These are phyloP conservation scores for Pogonomyrmex barbatus DNA, from an alignment of 1,140 invertebrate species.

Conservation along the genomic window DNA sequence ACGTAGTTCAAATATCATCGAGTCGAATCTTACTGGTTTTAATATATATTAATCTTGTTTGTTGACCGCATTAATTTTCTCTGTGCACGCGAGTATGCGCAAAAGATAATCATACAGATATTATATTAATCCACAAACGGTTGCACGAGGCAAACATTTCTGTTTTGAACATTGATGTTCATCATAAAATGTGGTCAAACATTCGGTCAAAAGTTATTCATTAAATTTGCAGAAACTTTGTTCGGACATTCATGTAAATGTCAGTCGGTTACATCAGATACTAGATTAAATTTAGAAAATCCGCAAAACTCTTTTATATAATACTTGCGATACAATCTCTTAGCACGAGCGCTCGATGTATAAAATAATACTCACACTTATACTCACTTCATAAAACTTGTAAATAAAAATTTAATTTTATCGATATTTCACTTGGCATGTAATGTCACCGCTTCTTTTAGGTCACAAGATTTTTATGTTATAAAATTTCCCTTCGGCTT, in stretches of 20 bases:
- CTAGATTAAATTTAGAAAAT: constrained; percentile 18
- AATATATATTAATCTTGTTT: constrained; percentile 22
- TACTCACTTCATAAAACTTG: constrained; percentile 36
- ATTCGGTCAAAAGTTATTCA: constrained; percentile 21
- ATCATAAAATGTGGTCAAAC: constrained; percentile 39
- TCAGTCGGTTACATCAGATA: neutral
- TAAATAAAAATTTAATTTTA: constrained; percentile 50
- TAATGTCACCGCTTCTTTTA: constrained; percentile 49
- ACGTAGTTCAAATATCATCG: constrained; percentile 39
- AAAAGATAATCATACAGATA: constrained; percentile 23
- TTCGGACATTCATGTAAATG: constrained; percentile 10
- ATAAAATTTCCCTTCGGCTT: constrained; percentile 43
- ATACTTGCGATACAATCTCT: constrained; percentile 8
- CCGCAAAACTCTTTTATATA: neutral
- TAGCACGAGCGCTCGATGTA: neutral
- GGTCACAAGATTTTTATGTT: constrained; percentile 29
- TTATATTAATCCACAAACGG: neutral
- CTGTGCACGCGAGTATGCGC: constrained; percentile 17
- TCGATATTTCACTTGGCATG: constrained; percentile 56
- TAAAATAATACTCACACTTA: neutral
- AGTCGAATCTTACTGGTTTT: constrained; percentile 29
- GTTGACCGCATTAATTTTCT: constrained; percentile 29
- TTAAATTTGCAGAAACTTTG: constrained; percentile 44
- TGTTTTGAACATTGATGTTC: neutral
- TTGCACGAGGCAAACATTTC: neutral